A percentile compares a stretch with the other conserved stretches of the same genome.
Conservation (phyloP, 2,888 invertebrate species). For the Incurvaria masculella region DNA sequence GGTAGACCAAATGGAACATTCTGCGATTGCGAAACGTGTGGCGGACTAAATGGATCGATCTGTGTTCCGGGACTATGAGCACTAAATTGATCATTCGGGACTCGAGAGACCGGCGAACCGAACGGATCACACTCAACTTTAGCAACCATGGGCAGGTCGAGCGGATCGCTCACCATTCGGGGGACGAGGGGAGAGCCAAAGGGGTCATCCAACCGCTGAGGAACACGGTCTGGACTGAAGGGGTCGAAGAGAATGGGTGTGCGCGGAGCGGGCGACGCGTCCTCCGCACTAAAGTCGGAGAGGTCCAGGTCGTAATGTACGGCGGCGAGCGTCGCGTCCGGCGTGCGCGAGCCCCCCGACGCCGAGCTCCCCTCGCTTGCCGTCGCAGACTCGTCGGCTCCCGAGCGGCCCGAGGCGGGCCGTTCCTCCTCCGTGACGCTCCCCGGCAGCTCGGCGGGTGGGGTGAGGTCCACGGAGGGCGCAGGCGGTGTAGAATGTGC, state of each 20-base stretch:
- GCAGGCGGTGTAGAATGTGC: constrained; percentile 20
- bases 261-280: constrained; percentile 61
- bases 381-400: constrained; percentile 31
- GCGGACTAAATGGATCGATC: no score
- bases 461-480: constrained; percentile 36
- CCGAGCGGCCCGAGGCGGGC: neutral
- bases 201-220: no score
- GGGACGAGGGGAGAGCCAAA: no score
- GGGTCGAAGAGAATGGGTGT: constrained; percentile 47
- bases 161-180: no score
- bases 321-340: constrained; percentile 57
- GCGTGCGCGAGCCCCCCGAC: neutral
- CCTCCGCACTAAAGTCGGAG: constrained; percentile 71
- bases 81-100: no score
- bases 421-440: neutral
- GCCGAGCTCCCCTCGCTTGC: constrained; percentile 26
- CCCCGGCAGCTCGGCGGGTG: neutral
- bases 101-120: no score
- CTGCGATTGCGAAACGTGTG: no score
- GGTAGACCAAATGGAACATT: no score
- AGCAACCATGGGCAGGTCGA: no score
- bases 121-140: no score
- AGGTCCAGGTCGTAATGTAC: constrained; percentile 76
- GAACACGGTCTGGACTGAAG: constrained; percentile 52
- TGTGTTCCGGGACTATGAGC: no score